Evolutionary conservation across 1,140 invertebrate genomes (phyloP).

Genomic region (Camponotus vicinus): DNA sequence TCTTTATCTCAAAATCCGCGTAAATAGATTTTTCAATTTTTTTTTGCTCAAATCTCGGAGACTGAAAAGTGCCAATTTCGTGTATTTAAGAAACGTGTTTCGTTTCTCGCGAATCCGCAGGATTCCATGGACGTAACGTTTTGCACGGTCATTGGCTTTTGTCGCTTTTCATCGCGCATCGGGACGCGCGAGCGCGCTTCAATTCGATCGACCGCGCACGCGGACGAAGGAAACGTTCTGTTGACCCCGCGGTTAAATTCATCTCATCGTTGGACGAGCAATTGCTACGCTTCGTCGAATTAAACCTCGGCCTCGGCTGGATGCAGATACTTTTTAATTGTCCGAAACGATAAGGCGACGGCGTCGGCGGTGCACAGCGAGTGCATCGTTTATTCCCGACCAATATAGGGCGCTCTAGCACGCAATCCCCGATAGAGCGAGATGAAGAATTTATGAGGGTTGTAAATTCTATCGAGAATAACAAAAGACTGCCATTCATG

Average conservation of each 20-base stretch:
- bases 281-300: conserved; percentile 64
- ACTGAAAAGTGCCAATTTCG: not conserved
- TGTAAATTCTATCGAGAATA: not conserved
- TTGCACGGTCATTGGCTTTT: conserved; percentile 58
- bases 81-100: not conserved
- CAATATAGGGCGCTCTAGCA: conserved; percentile 8
- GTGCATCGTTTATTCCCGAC: conserved; percentile 32
- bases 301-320: conserved; percentile 41
- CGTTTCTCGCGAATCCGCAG: not conserved
- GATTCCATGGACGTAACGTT: conserved; percentile 41
- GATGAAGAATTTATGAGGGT: conserved; percentile 2
- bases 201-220: conserved; percentile 42
- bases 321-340: conserved; percentile 41
- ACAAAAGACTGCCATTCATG: too few species aligned
- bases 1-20: not conserved
- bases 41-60: not conserved
- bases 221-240: conserved; percentile 43
- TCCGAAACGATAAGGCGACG: conserved; percentile 30
- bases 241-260: conserved; percentile 68
- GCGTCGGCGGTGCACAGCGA: not conserved
- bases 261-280: conserved; percentile 45
- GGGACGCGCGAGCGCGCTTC: conserved; percentile 22
- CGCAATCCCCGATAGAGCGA: not conserved
- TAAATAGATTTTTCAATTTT: not conserved
- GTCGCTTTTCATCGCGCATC: conserved; percentile 37